Evolutionary conservation across 2,888 invertebrate species (phyloP).

Genomic region (Nephrotoma appendiculata): DNA sequence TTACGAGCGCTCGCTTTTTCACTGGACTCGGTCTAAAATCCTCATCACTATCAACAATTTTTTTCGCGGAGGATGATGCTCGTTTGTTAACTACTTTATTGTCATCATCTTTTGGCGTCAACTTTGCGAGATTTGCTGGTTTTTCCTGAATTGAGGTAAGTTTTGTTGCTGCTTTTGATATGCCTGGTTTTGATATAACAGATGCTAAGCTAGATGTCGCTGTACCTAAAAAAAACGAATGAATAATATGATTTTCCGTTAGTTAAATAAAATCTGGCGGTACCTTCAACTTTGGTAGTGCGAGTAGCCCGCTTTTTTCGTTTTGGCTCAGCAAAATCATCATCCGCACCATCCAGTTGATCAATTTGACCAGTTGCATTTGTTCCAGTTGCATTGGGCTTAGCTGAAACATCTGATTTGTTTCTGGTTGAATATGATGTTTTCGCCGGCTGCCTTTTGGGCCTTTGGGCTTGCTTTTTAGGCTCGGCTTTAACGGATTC

Average conservation of each 20-base stretch:
- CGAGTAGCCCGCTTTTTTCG: not conserved
- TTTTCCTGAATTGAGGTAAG: not conserved
- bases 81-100: not conserved
- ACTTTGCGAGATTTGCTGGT: constrained; percentile 19
- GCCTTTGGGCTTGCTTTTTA: no score
- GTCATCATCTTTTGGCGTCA: constrained; percentile 5
- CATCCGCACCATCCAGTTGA: not conserved
- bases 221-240: not conserved
- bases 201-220: not conserved
- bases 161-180: not conserved
- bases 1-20: constrained; percentile 16
- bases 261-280: not conserved
- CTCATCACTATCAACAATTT: constrained; percentile 17
- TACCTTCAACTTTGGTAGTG: constrained; percentile 2
- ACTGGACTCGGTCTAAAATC: constrained; percentile 22
- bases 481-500: not conserved
- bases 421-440: no score
- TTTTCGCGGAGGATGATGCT: not conserved
- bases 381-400: no score
- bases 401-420: no score
- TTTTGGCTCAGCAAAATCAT: not conserved
- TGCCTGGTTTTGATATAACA: not conserved
- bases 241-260: not conserved
- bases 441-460: no score
- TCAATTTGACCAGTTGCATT: not conserved